Evolutionary conservation across 2,888 invertebrate genomes (phyloP).

Genomic region (Xanthorhoe spadicearia): DNA sequence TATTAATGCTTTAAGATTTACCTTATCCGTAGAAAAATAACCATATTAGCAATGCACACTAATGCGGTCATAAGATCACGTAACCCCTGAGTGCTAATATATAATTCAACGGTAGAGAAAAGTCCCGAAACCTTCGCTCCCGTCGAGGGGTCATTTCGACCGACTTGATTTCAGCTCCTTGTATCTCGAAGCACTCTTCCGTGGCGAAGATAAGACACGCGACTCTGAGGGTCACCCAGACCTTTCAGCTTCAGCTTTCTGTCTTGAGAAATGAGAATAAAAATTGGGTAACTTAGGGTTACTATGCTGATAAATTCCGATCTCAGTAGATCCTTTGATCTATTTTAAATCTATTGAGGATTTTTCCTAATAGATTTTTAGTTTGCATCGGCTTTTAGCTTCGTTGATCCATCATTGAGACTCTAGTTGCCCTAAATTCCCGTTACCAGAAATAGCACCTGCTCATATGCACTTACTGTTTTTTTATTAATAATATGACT

Average conservation of each 20-base stretch:
- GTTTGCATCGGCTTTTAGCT: no score
- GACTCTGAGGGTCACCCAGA: constrained; percentile 4
- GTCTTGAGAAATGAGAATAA: not conserved
- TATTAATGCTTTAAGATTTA: no score
- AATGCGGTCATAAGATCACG: not conserved
- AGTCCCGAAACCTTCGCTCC: constrained; percentile 3
- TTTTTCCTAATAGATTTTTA: no score
- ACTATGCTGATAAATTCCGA: not conserved
- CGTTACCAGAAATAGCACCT: no score
- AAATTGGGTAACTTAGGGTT: not conserved
- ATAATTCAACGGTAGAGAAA: constrained; percentile 20
- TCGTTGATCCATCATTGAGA: no score
- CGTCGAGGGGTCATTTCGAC: constrained; percentile 8
- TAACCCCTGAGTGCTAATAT: constrained; percentile 18
- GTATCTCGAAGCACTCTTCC: constrained; percentile 49
- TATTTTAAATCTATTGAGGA: no score
- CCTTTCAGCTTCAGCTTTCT: not conserved
- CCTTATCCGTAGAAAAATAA: constrained; percentile 6
- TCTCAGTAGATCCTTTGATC: not conserved
- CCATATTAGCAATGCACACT: not conserved
- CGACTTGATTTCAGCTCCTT: constrained; percentile 15
- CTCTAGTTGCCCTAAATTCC: no score
- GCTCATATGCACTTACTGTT: no score
- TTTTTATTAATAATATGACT: no score
- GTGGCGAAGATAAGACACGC: constrained; percentile 63